These are phyloP conservation scores for Actenoides lindsayi DNA, from an alignment of 2,113 vertebrate genomes.

Conservation along the genomic window DNA sequence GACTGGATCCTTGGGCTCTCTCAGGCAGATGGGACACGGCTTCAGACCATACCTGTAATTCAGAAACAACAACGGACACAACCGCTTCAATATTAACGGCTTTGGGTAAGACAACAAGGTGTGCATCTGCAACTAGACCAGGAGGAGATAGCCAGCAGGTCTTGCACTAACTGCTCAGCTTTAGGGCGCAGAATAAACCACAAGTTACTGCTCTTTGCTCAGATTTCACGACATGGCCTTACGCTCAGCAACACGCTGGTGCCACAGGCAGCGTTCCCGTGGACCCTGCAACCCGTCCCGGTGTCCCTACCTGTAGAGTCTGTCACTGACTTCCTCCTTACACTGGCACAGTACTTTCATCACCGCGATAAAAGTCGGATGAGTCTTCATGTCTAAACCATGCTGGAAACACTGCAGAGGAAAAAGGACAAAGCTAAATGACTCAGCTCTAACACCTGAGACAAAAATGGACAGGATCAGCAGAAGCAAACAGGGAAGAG, in stretches of 20 bases:
- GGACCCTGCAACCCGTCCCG: not conserved
- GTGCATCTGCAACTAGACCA: not conserved
- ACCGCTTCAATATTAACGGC: not conserved
- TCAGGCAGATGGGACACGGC: conserved; percentile 80
- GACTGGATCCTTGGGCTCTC: conserved; percentile 81
- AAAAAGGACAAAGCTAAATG: not conserved
- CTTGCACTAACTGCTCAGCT: not conserved
- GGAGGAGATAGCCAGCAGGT: too few relatives aligned
- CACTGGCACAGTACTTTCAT: conserved; percentile 81
- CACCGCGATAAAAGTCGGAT: conserved; percentile 81
- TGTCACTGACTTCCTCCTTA: conserved; percentile 78
- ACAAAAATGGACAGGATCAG: rapidly evolving
- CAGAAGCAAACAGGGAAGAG: not conserved
- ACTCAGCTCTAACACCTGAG: not conserved
- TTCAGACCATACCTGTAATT: conserved; percentile 74
- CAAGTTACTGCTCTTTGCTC: not conserved
- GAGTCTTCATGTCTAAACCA: conserved; percentile 83
- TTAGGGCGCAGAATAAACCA: not conserved
- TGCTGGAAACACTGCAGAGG: conserved; percentile 80
- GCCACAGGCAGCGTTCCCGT: not conserved
- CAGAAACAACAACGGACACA: not conserved
- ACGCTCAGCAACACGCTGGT: not conserved
- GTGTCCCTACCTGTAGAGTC: conserved; percentile 76
- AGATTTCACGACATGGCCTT: not conserved
- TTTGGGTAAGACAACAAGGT: too few relatives aligned